Conservation (phyloP, 2,888 invertebrate species). For the Dicyrtomina minuta region DNA sequence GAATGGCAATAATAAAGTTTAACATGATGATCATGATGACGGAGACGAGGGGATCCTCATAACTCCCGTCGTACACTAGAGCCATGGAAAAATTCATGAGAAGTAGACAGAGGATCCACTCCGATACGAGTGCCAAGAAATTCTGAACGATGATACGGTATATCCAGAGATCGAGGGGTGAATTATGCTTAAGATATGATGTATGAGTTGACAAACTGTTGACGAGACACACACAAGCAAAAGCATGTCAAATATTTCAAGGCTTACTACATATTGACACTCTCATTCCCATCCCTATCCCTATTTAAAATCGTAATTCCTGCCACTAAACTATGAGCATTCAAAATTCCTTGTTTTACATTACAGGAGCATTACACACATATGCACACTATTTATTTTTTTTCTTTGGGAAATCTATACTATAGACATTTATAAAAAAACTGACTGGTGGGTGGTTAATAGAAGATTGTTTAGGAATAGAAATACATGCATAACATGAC, state of each 20-base stretch:
- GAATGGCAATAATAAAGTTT: slow-evolving; percentile 29
- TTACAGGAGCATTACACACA: too few relatives aligned
- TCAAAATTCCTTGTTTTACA: background rate
- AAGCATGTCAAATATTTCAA: too few relatives aligned
- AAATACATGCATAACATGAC: too few relatives aligned
- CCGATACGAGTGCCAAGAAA: slow-evolving; percentile 13
- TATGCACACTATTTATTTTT: too few relatives aligned
- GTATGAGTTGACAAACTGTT: slow-evolving; percentile 24
- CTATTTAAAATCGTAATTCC: background rate
- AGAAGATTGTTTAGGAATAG: too few relatives aligned
- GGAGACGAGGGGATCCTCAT: slow-evolving; percentile 18
- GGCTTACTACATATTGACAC: too few relatives aligned
- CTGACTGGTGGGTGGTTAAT: too few relatives aligned
- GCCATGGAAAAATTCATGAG: slow-evolving; percentile 26
- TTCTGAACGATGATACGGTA: slow-evolving; percentile 35
- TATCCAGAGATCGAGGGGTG: slow-evolving; percentile 27
- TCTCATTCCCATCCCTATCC: too few relatives aligned
- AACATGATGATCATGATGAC: slow-evolving; percentile 21
- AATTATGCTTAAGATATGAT: slow-evolving; percentile 24
- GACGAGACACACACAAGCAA: background rate
- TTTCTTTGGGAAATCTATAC: too few relatives aligned
- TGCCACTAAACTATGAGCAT: background rate
- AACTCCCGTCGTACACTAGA: background rate
- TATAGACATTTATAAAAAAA: too few relatives aligned
- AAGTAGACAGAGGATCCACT: slow-evolving; percentile 21